Conservation (phyloP, 2,888 invertebrate species). For the Smittia sp. region DNA sequence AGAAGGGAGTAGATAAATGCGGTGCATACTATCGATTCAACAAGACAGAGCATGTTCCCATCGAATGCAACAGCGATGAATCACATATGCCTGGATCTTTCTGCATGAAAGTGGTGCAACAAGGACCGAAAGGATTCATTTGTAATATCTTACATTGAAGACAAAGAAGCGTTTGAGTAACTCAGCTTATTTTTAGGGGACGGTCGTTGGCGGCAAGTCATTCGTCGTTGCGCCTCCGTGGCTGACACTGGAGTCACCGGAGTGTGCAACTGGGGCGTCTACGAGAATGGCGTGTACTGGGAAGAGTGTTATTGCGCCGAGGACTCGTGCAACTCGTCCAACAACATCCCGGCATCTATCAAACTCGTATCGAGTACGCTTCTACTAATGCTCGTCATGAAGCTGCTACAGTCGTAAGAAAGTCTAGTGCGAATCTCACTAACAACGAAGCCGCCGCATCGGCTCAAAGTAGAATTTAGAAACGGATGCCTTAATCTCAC, state of each 20-base stretch:
- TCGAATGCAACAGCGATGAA: conserved; percentile 93
- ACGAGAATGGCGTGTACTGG: conserved; percentile 93
- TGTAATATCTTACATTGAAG: conserved; percentile 65
- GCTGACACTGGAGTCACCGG: conserved; percentile 89
- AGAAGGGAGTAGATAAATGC: conserved; percentile 78
- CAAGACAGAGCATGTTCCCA: conserved; percentile 77
- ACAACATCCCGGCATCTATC: not conserved
- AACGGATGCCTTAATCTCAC: not conserved
- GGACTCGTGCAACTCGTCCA: conserved; percentile 74
- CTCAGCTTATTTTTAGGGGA: conserved; percentile 66
- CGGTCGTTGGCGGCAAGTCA: conserved; percentile 89
- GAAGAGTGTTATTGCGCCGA: conserved; percentile 94
- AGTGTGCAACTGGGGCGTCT: conserved; percentile 95
- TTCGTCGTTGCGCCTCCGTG: conserved; percentile 84
- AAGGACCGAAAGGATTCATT: conserved; percentile 89
- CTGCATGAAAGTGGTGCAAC: conserved; percentile 92
- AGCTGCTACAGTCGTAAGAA: conserved; percentile 26
- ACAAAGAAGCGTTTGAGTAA: not conserved
- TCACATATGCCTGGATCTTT: conserved; percentile 93
- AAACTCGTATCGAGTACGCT: conserved; percentile 18
- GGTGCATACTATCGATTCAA: conserved; percentile 87
- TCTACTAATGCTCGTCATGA: conserved; percentile 14
- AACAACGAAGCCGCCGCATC: not conserved
- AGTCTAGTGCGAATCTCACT: not conserved
- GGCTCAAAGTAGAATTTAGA: not conserved